These are phyloP conservation scores for Hippopotamus amphibius DNA, from an alignment of 2,113 vertebrate species.

Conservation along the genomic window DNA sequence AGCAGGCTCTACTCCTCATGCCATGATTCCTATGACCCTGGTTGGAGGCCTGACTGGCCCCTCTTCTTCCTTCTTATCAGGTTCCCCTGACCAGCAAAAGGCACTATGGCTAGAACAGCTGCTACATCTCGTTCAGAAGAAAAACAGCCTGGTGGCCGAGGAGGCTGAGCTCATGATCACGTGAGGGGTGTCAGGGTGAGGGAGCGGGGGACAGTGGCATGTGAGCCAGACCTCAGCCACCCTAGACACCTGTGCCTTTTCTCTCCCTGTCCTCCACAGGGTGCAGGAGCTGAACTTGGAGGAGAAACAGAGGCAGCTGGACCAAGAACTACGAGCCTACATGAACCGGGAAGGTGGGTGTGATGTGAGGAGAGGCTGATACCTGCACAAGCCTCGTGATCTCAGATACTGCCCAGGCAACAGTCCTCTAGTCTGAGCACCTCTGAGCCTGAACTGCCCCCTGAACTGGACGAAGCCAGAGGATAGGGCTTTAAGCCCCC, in stretches of 20 bases:
- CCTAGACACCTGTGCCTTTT: neutral
- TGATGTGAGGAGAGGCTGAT: neutral
- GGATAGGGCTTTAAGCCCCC: neutral
- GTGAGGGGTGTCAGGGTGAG: constrained; percentile 85
- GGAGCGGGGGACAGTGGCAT: neutral
- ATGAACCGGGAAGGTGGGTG: constrained; percentile 90
- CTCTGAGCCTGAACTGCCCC: neutral
- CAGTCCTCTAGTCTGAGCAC: neutral
- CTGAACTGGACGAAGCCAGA: neutral
- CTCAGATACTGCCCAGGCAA: neutral
- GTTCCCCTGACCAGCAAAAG: constrained; percentile 87
- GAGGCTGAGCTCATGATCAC: constrained; percentile 97
- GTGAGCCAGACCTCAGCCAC: neutral
- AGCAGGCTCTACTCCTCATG: neutral
- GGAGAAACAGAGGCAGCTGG: constrained; percentile 94
- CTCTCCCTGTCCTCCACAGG: constrained; percentile 78
- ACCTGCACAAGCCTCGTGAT: neutral
- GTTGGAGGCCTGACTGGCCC: rapidly evolving
- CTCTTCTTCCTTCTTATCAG: neutral
- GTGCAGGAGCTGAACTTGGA: constrained; percentile 94
- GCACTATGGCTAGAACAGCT: constrained; percentile 90
- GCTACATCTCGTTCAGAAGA: constrained; percentile 94
- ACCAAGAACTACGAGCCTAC: constrained; percentile 91
- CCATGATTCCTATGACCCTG: neutral
- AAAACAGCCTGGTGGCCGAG: constrained; percentile 92